These are phyloP conservation scores for Eupsittula cactorum DNA, from an alignment of 2,113 vertebrate species.

Conservation along the genomic window DNA sequence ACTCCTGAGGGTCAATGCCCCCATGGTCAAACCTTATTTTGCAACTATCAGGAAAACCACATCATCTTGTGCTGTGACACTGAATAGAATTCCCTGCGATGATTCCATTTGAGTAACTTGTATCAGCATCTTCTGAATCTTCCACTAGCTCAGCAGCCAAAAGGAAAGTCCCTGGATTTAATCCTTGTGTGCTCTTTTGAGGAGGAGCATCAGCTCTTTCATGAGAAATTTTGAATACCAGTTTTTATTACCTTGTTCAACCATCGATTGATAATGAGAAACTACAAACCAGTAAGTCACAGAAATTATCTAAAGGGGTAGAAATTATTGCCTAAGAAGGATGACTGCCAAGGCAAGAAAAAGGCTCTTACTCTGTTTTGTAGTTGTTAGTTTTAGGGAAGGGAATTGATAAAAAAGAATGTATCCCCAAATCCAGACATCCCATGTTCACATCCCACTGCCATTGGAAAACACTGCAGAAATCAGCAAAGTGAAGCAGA, in stretches of 20 bases:
- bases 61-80: no score
- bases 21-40: rapidly evolving
- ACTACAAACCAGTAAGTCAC: neutral
- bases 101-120: neutral
- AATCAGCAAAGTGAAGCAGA: neutral
- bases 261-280: neutral
- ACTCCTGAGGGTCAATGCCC: rapidly evolving
- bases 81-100: neutral
- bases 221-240: neutral
- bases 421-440: neutral
- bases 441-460: neutral
- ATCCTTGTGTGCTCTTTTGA: neutral
- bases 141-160: neutral
- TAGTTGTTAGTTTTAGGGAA: neutral
- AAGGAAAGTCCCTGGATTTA: neutral
- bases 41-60: rapidly evolving
- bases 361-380: neutral
- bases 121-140: neutral
- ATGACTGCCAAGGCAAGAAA: neutral
- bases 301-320: neutral
- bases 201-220: neutral
- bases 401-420: neutral
- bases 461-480: slow-evolving; percentile 1
- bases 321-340: neutral
- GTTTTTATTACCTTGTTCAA: slow-evolving; percentile 23